Percentiles rank a stretch among this genome's conserved stretches.
Conservation (phyloP, 2,797 vertebrate species). For the Chelonia mydas region DNA sequence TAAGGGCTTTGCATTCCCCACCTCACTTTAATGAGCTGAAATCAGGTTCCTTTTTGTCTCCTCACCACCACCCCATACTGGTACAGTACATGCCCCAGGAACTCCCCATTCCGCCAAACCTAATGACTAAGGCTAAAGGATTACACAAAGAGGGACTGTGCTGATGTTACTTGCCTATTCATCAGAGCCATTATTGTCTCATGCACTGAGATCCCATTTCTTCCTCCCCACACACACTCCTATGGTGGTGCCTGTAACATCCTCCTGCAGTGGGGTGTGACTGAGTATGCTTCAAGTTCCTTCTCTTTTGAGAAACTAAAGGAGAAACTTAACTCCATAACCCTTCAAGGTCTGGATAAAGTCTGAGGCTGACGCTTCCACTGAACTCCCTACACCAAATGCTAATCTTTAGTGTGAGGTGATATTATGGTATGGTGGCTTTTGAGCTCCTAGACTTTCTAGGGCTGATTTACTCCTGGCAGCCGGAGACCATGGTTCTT, state of each 20-base stretch:
- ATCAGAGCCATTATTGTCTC: background rate
- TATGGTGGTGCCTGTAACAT: rapidly evolving
- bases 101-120: background rate
- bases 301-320: slow-evolving; percentile 50
- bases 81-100: background rate
- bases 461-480: background rate
- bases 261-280: background rate
- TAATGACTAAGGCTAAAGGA: background rate
- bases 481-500: rapidly evolving
- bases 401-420: rapidly evolving
- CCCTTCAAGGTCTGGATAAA: slow-evolving; percentile 24
- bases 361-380: background rate
- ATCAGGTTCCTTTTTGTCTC: background rate
- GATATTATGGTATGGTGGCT: background rate
- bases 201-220: rapidly evolving
- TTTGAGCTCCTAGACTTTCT: background rate
- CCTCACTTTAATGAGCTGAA: background rate
- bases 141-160: rapidly evolving
- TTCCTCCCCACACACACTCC: rapidly evolving
- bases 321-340: slow-evolving; percentile 15
- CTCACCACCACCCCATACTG: background rate
- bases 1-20: background rate
- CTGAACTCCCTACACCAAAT: background rate
- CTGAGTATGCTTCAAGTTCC: background rate
- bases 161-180: rapidly evolving